phyloP scores from a whole-genome alignment of 2,113 vertebrate species.

The Oryzias woworae region DNA sequence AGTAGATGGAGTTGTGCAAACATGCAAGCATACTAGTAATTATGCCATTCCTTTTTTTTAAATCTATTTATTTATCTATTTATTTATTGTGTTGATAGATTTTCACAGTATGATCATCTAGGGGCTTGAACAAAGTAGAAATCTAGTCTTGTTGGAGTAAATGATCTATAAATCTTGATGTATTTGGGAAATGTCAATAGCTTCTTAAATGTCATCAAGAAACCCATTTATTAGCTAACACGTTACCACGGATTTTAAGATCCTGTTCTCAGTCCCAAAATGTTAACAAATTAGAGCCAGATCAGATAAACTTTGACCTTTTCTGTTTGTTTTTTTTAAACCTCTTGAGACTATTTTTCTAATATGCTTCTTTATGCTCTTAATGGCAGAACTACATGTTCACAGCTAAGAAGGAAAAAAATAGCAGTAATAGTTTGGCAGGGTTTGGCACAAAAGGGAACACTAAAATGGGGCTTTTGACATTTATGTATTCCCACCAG shows the following conservation, averaged over 20 bases:
- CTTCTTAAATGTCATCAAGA: background rate
- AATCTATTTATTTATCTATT: too few relatives aligned
- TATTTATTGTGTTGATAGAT: too few relatives aligned
- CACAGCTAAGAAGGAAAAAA: conserved; percentile 6
- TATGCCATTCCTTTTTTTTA: too few relatives aligned
- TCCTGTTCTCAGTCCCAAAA: background rate
- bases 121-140: too few relatives aligned
- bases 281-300: background rate
- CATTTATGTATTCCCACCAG: conserved; percentile 5
- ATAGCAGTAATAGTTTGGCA: conserved; percentile 4
- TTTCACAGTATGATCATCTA: too few relatives aligned
- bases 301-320: conserved; percentile 11
- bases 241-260: background rate
- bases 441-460: background rate
- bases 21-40: too few relatives aligned
- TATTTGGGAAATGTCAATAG: background rate
- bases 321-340: conserved; percentile 12
- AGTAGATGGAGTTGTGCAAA: too few relatives aligned
- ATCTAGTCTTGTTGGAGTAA: too few relatives aligned
- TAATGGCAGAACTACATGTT: conserved; percentile 1
- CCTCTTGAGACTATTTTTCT: conserved; percentile 18
- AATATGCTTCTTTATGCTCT: conserved; percentile 28
- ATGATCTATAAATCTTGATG: background rate
- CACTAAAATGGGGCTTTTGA: conserved; percentile 7
- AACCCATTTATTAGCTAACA: background rate